phyloP scores from a whole-genome alignment of 2,888 invertebrate species.

The Dione vanillae region DNA sequence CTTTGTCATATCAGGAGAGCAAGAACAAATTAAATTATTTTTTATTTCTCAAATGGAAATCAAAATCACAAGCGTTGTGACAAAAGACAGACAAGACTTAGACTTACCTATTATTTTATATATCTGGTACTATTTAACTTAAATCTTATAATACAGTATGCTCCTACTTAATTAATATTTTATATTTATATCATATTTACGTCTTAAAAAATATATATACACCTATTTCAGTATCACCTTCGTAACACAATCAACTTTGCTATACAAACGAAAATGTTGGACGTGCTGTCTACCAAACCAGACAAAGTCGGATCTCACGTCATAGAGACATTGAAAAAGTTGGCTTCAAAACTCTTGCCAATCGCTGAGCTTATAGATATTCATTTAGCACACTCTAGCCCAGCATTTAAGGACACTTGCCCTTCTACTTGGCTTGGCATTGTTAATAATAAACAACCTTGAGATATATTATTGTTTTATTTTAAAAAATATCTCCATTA shows the following conservation, averaged over 20 bases:
- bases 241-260: conserved; percentile 72
- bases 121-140: too few species aligned
- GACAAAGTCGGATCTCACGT: conserved; percentile 68
- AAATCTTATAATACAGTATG: too few species aligned
- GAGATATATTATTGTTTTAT: neutral
- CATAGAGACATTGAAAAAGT: conserved; percentile 64
- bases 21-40: too few species aligned
- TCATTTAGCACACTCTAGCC: conserved; percentile 71
- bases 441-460: conserved; percentile 69
- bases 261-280: conserved; percentile 57
- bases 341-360: conserved; percentile 66
- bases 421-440: conserved; percentile 73
- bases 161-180: too few species aligned
- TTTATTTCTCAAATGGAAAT: too few species aligned
- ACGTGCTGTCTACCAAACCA: conserved; percentile 66
- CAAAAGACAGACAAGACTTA: too few species aligned
- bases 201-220: too few species aligned
- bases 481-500: neutral
- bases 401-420: conserved; percentile 71
- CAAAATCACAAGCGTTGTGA: too few species aligned
- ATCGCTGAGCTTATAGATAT: conserved; percentile 70
- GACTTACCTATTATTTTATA: too few species aligned
- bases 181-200: too few species aligned
- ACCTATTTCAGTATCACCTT: conserved; percentile 67
- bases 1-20: too few species aligned